These are phyloP conservation scores for Caenorhabditis tropicalis DNA, from an alignment of 1,140 invertebrate genomes.

Conservation along the genomic window DNA sequence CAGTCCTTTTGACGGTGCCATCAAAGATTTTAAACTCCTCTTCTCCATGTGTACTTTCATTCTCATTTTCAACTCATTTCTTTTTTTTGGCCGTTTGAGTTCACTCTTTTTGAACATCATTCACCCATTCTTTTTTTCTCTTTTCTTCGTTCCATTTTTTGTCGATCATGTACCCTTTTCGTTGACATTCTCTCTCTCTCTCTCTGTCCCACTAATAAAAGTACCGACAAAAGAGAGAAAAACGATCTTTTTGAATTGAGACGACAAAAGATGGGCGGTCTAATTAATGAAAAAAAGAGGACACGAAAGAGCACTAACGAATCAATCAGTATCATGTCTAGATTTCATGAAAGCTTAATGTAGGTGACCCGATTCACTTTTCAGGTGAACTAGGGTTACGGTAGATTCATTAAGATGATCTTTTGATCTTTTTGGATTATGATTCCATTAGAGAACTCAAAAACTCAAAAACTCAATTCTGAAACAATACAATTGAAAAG, in stretches of 20 bases:
- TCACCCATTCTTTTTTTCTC: background rate
- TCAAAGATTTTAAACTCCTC: constrained; percentile 2
- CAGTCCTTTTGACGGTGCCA: background rate
- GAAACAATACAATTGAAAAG: too few species aligned
- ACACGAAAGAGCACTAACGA: background rate
- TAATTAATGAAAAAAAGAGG: background rate
- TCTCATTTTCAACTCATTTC: background rate
- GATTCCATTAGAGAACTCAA: too few species aligned
- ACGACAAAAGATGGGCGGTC: background rate
- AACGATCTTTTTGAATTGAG: background rate
- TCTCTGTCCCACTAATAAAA: constrained; percentile 8
- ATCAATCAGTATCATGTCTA: background rate
- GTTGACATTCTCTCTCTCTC: background rate
- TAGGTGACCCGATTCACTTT: too few species aligned
- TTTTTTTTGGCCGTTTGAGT: background rate
- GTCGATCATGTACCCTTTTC: background rate
- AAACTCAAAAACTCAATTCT: too few species aligned
- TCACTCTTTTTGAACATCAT: background rate
- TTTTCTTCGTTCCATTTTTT: background rate
- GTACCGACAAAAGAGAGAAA: constrained; percentile 15
- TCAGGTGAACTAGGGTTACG: too few species aligned
- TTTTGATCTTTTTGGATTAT: too few species aligned
- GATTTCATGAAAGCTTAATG: too few species aligned
- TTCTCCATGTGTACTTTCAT: background rate
- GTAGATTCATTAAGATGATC: too few species aligned